phyloP scores from a whole-genome alignment of 2,888 invertebrate species.

The Ornithoptera priamus region DNA sequence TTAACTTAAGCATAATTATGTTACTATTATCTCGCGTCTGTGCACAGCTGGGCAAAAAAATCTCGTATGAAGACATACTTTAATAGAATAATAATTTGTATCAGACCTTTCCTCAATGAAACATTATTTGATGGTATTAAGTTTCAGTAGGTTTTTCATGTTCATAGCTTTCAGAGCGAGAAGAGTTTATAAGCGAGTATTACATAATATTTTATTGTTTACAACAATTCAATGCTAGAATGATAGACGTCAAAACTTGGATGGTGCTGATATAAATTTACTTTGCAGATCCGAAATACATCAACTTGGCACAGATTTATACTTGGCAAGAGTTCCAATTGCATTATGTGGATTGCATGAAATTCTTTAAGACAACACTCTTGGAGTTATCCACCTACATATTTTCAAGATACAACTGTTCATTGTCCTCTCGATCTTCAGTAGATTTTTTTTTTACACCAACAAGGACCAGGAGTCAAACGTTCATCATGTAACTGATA shows the following conservation, averaged over 20 bases:
- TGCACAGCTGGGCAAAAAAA: no score
- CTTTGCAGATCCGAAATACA: slow-evolving; percentile 22
- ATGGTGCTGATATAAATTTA: slow-evolving; percentile 19
- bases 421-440: no score
- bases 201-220: neutral
- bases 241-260: slow-evolving; percentile 20
- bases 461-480: no score
- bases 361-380: slow-evolving; percentile 1
- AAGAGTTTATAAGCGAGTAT: neutral
- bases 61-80: no score
- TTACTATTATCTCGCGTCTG: no score
- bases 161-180: neutral
- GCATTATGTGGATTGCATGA: slow-evolving; percentile 16
- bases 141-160: neutral
- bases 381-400: neutral
- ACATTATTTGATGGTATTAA: neutral
- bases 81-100: no score
- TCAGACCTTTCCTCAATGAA: no score
- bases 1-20: no score
- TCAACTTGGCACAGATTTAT: slow-evolving; percentile 22
- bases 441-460: no score
- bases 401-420: neutral
- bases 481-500: no score
- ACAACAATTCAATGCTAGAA: slow-evolving; percentile 4
- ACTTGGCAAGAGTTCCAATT: slow-evolving; percentile 27